Conservation (phyloP, 1,140 invertebrate species). For the Chironomus striatipennis region DNA sequence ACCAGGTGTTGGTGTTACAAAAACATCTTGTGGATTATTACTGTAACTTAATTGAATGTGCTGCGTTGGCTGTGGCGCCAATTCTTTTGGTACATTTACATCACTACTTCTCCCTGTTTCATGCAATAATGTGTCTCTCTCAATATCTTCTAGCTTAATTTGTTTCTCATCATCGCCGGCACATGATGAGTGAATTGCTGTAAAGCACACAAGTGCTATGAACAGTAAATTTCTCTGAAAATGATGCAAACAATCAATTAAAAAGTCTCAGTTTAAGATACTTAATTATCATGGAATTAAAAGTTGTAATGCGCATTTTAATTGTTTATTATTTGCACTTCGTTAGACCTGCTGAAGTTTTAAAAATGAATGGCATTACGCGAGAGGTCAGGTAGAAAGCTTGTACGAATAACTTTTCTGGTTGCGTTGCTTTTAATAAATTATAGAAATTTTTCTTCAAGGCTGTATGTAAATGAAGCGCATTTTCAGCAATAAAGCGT, state of each 20-base stretch:
- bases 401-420: background rate
- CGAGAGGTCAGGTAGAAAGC: constrained; percentile 5
- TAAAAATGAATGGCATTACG: background rate
- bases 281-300: background rate
- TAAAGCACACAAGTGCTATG: background rate
- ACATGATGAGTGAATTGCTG: background rate
- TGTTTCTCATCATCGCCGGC: constrained; percentile 22
- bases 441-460: too few species aligned
- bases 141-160: constrained; percentile 26
- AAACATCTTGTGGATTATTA: constrained; percentile 18
- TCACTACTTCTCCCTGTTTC: constrained; percentile 3
- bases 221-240: background rate
- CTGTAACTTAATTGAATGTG: constrained; percentile 13
- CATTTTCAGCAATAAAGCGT: too few species aligned
- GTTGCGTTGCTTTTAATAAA: too few species aligned
- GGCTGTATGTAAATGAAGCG: too few species aligned
- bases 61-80: constrained; percentile 21
- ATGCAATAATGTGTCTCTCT: constrained; percentile 25
- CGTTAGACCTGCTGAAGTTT: background rate
- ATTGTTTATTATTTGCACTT: background rate
- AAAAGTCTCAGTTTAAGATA: background rate
- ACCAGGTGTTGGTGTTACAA: background rate
- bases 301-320: background rate
- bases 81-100: constrained; percentile 20
- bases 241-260: background rate